A percentile compares a stretch with the other conserved stretches of the same genome.
phyloP scores from a whole-genome alignment of 92 coral and sea anemone species.

The Muricea muricata region DNA sequence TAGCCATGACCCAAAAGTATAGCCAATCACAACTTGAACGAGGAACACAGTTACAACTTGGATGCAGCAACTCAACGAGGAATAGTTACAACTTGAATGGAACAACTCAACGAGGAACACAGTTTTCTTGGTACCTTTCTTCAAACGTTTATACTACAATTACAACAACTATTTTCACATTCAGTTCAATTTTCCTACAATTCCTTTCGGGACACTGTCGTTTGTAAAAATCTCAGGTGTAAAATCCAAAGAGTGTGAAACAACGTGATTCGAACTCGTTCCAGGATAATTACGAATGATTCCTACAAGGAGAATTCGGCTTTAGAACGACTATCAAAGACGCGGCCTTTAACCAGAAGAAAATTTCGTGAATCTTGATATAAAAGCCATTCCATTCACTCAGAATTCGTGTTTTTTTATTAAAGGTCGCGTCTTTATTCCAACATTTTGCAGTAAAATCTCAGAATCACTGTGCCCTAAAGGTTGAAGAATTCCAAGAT shows the following conservation, averaged over 20 bases:
- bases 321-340: too few relatives aligned
- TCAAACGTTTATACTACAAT: background rate
- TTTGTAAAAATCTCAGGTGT: background rate
- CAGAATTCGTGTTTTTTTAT: too few relatives aligned
- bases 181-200: background rate
- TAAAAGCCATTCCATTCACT: too few relatives aligned
- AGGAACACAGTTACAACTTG: too few relatives aligned
- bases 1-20: too few relatives aligned
- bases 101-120: too few relatives aligned
- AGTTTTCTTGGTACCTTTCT: background rate
- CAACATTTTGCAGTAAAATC: background rate
- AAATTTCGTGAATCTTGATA: too few relatives aligned
- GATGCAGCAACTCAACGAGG: too few relatives aligned
- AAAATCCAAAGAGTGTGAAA: background rate
- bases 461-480: background rate
- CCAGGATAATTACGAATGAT: background rate
- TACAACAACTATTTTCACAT: background rate
- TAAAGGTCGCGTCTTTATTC: background rate
- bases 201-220: background rate
- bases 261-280: background rate
- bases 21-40: too few relatives aligned
- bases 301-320: background rate
- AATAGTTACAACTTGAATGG: too few relatives aligned
- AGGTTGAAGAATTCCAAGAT: background rate
- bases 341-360: background rate